Percentiles rank a stretch among this genome's conserved stretches.
These are phyloP conservation scores for Etheostoma perlongum DNA, from an alignment of 2,797 vertebrate genomes.

Conservation along the genomic window DNA sequence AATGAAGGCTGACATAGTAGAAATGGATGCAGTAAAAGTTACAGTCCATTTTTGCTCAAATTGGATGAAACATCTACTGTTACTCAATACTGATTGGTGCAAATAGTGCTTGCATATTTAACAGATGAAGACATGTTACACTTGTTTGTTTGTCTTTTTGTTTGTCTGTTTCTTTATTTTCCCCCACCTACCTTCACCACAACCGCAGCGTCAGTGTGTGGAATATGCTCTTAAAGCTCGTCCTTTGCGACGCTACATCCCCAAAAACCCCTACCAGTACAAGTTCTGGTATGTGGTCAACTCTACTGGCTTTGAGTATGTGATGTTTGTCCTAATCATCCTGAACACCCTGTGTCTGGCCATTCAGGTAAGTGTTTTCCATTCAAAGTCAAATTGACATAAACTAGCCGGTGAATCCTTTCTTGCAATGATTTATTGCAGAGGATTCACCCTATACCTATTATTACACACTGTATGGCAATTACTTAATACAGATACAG, in stretches of 20 bases:
- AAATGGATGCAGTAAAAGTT: not conserved
- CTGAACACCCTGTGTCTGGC: slow-evolving; percentile 99
- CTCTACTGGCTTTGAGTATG: slow-evolving; percentile 97
- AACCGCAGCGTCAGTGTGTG: slow-evolving; percentile 93
- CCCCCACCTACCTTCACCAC: not conserved
- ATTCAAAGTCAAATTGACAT: not conserved
- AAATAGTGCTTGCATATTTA: not conserved
- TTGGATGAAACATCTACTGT: not conserved
- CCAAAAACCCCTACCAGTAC: slow-evolving; percentile 99
- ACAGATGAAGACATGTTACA: not conserved
- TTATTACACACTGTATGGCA: not conserved
- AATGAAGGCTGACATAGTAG: not conserved
- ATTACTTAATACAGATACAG: not conserved
- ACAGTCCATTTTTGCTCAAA: not conserved
- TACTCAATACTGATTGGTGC: not conserved
- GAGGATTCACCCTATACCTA: not conserved
- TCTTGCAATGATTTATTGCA: slow-evolving; percentile 1
- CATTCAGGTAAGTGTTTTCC: slow-evolving; percentile 90
- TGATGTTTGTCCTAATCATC: slow-evolving; percentile 99
- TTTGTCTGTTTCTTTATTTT: slow-evolving; percentile 15
- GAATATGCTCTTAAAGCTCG: slow-evolving; percentile 98
- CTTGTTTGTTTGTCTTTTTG: not conserved
- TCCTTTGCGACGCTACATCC: slow-evolving; percentile 95
- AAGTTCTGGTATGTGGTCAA: slow-evolving; percentile 99
- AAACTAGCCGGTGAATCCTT: not conserved